A percentile compares a stretch with the other conserved stretches of the same genome.
Conservation (phyloP, 2,888 invertebrate genomes). For the Electrophaes corylata region DNA sequence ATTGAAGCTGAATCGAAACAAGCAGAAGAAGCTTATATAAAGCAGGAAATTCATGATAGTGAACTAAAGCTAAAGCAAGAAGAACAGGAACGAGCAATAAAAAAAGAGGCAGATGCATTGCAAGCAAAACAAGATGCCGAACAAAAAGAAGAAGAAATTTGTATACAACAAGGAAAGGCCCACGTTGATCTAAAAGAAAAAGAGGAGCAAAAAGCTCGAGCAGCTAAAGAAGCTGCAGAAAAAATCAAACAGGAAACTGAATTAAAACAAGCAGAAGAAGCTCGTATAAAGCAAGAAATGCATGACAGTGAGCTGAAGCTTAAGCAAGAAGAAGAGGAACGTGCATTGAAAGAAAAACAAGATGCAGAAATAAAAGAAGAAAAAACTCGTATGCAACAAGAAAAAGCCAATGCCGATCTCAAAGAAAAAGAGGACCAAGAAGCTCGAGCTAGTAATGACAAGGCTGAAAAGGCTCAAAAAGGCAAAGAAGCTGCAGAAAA, state of each 20-base stretch:
- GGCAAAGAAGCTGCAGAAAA: no score
- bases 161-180: not conserved
- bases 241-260: conserved; percentile 2
- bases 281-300: conserved; percentile 12
- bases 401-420: conserved; percentile 22
- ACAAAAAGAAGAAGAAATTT: not conserved
- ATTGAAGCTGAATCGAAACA: no score
- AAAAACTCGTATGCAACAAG: not conserved
- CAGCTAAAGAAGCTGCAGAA: not conserved
- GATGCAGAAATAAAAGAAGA: not conserved
- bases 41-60: conserved; percentile 26
- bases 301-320: conserved; percentile 17
- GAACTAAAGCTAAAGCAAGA: not conserved
- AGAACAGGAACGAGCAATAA: not conserved
- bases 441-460: not conserved
- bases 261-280: conserved; percentile 7
- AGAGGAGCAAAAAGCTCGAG: not conserved
- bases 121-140: not conserved
- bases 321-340: no score
- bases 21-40: no score
- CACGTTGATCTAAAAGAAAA: not conserved
- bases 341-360: no score
- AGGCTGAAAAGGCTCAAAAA: no score
- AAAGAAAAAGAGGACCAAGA: conserved; percentile 2
- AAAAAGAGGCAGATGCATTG: not conserved